Conservation (phyloP, 2,113 vertebrate species). For the Calyptomena viridis region DNA sequence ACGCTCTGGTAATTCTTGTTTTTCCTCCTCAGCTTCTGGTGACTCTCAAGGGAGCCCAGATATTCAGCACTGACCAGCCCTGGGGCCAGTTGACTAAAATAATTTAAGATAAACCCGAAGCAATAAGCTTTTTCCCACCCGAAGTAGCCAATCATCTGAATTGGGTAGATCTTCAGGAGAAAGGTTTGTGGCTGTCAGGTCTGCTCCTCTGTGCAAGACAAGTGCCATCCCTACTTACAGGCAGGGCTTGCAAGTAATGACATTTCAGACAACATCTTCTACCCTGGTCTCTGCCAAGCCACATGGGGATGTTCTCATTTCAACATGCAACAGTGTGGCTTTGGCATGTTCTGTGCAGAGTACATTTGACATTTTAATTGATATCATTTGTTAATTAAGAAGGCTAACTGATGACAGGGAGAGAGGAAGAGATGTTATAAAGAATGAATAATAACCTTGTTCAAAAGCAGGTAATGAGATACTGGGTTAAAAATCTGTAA, state of each 20-base stretch:
- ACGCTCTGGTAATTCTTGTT: not conserved
- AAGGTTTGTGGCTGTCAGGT: not conserved
- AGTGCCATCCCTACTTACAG: not conserved
- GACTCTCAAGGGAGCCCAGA: not conserved
- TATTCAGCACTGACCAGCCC: not conserved
- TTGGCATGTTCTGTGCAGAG: not conserved
- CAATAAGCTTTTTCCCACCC: not conserved
- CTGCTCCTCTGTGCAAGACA: not conserved
- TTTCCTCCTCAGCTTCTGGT: not conserved
- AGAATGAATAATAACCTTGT: conserved; percentile 36
- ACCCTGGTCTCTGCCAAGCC: not conserved
- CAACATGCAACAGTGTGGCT: not conserved
- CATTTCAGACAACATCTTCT: not conserved
- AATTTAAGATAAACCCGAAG: not conserved
- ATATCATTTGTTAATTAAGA: conserved; percentile 62
- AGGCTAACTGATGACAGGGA: conserved; percentile 32
- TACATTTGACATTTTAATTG: conserved; percentile 53
- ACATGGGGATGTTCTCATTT: not conserved
- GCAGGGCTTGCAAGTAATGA: not conserved
- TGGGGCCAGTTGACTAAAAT: not conserved
- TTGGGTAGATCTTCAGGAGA: not conserved
- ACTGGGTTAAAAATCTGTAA: conserved; percentile 8
- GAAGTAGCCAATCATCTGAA: not conserved
- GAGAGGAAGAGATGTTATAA: conserved; percentile 32
- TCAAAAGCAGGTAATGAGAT: conserved; percentile 45